Evolutionary conservation across 2,113 vertebrate genomes (phyloP).

Genomic region (Callipepla californica): DNA sequence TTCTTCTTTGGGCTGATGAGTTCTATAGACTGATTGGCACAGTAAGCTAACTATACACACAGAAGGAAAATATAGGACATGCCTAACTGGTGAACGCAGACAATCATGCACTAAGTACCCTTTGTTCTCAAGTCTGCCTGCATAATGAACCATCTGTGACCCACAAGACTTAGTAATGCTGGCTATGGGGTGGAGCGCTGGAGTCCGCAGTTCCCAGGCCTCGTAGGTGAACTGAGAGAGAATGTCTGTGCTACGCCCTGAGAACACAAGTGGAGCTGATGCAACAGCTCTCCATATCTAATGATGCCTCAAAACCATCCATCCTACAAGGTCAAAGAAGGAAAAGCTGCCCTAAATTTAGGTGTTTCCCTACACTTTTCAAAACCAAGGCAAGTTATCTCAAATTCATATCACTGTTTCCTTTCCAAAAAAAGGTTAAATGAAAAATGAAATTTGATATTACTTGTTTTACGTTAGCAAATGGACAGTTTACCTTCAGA

Average conservation of each 20-base stretch:
- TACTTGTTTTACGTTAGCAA: background rate
- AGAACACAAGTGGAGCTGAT: background rate
- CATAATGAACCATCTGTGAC: conserved; percentile 17
- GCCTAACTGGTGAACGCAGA: background rate
- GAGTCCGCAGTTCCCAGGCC: background rate
- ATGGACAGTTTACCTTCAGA: background rate
- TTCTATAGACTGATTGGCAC: background rate
- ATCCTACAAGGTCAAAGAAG: background rate
- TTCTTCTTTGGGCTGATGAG: background rate
- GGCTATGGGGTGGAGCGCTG: background rate
- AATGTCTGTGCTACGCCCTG: background rate
- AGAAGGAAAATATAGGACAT: conserved; percentile 16
- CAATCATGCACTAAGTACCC: background rate
- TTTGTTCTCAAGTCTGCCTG: conserved; percentile 21
- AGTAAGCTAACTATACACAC: background rate
- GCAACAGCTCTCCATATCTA: background rate
- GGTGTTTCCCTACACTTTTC: background rate
- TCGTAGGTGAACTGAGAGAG: background rate
- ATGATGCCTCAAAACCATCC: background rate
- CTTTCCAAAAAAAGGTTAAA: background rate
- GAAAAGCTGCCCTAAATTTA: background rate
- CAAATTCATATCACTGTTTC: background rate
- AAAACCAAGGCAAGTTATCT: background rate
- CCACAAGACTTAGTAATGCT: background rate
- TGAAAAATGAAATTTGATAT: background rate